Evolutionary conservation across 2,888 invertebrate species (phyloP).

Genomic region (Melinaea menophilus): DNA sequence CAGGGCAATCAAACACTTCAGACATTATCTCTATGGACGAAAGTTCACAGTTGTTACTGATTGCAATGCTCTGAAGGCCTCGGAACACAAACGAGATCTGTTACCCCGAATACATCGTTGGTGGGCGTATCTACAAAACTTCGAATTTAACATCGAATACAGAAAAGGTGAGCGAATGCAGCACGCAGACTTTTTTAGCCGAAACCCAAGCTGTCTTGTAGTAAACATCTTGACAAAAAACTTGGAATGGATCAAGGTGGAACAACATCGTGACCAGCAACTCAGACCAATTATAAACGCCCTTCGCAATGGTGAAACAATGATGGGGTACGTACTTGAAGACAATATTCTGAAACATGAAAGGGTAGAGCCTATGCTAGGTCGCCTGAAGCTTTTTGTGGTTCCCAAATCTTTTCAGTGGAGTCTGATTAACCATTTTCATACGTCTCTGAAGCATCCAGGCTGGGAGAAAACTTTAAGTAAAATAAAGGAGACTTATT

Average conservation of each 20-base stretch:
- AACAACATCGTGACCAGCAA: slow-evolving; percentile 27
- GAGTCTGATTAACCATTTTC: slow-evolving; percentile 34
- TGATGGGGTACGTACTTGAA: slow-evolving; percentile 18
- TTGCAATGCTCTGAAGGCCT: slow-evolving; percentile 41
- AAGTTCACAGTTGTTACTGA: slow-evolving; percentile 35
- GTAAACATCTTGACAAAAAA: slow-evolving; percentile 24
- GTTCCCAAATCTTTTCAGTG: slow-evolving; percentile 35
- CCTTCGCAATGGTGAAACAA: slow-evolving; percentile 10
- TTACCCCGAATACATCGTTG: slow-evolving; percentile 38
- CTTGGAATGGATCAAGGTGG: slow-evolving; percentile 27
- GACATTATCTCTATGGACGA: slow-evolving; percentile 36
- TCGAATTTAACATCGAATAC: slow-evolving; percentile 33
- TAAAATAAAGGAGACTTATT: slow-evolving; percentile 26
- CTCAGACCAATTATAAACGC: slow-evolving; percentile 25
- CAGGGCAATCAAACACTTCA: slow-evolving; percentile 38
- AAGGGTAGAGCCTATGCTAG: slow-evolving; percentile 15
- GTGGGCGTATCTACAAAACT: slow-evolving; percentile 42
- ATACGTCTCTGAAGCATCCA: slow-evolving; percentile 28
- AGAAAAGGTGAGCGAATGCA: slow-evolving; percentile 28
- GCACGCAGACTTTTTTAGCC: slow-evolving; percentile 31
- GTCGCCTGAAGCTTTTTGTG: slow-evolving; percentile 19
- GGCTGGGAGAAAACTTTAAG: slow-evolving; percentile 36
- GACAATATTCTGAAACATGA: slow-evolving; percentile 18
- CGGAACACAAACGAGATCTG: slow-evolving; percentile 38
- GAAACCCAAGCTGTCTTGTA: slow-evolving; percentile 19